Evolutionary conservation across 2,888 invertebrate species (phyloP).

Genomic region (Furcula furcula): DNA sequence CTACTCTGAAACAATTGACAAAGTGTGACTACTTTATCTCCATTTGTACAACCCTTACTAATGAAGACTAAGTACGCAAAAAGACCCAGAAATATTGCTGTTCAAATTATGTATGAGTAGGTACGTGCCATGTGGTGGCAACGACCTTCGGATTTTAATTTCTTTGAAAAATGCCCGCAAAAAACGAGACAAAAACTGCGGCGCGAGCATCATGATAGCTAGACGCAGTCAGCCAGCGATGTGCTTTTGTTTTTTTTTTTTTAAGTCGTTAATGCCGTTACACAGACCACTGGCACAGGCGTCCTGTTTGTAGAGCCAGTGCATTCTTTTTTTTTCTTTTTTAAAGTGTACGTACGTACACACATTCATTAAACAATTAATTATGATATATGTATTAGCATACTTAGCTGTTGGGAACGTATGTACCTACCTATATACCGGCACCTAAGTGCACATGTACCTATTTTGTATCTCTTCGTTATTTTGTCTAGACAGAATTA

Average conservation of each 20-base stretch:
- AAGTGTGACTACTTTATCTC: not conserved
- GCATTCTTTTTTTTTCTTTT: too few relatives aligned
- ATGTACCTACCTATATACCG: too few relatives aligned
- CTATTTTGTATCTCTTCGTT: too few relatives aligned
- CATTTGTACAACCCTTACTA: not conserved
- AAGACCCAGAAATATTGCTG: not conserved
- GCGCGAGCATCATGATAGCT: slow-evolving; percentile 2
- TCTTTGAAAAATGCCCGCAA: slow-evolving; percentile 23
- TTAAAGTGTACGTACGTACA: too few relatives aligned
- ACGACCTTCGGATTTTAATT: slow-evolving; percentile 22
- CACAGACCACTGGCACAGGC: slow-evolving; percentile 10
- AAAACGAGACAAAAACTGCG: slow-evolving; percentile 14
- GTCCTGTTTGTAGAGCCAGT: slow-evolving; percentile 6
- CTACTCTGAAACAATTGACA: not conserved
- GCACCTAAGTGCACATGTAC: too few relatives aligned
- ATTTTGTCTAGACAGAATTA: too few relatives aligned
- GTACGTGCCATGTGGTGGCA: slow-evolving; percentile 12
- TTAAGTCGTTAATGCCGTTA: slow-evolving; percentile 23
- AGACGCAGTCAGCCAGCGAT: slow-evolving; percentile 4
- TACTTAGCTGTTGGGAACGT: too few relatives aligned
- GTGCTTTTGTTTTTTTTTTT: slow-evolving; percentile 15
- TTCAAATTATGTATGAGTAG: not conserved
- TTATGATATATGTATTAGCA: too few relatives aligned
- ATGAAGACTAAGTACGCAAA: slow-evolving; percentile 1
- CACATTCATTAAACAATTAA: too few relatives aligned